These are phyloP conservation scores for Rhingia campestris DNA, from an alignment of 2,888 invertebrate species.

Conservation along the genomic window DNA sequence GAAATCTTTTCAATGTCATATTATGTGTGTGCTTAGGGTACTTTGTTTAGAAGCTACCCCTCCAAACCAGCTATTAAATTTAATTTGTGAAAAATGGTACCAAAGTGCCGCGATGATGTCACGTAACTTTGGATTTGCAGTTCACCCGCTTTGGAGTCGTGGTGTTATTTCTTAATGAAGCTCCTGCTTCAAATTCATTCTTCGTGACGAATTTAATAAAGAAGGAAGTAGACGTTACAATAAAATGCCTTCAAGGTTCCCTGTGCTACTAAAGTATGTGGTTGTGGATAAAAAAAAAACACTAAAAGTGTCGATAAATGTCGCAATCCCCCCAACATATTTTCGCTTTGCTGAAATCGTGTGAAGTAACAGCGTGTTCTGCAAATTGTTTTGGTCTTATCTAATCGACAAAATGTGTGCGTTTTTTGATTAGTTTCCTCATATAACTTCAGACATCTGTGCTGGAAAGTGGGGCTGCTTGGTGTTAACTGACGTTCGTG, in stretches of 20 bases:
- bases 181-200: slow-evolving; percentile 5
- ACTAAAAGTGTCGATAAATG: slow-evolving; percentile 13
- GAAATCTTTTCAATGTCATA: slow-evolving; percentile 34
- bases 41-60: slow-evolving; percentile 24
- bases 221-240: slow-evolving; percentile 18
- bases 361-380: slow-evolving; percentile 41
- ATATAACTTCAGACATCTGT: background rate
- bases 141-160: slow-evolving; percentile 28
- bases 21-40: background rate
- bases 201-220: slow-evolving; percentile 58
- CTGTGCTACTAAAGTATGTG: background rate
- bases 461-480: background rate
- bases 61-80: slow-evolving; percentile 31
- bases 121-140: slow-evolving; percentile 24
- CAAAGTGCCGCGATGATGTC: slow-evolving; percentile 34
- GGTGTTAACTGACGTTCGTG: background rate
- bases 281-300: background rate
- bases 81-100: slow-evolving; percentile 37
- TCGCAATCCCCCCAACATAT: background rate
- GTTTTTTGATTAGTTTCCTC: slow-evolving; percentile 8
- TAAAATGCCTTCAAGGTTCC: slow-evolving; percentile 30
- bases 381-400: slow-evolving; percentile 47
- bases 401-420: slow-evolving; percentile 27
- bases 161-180: slow-evolving; percentile 39
- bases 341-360: slow-evolving; percentile 31